Conservation (phyloP, 2,113 vertebrate genomes). For the Grantiella picta region DNA sequence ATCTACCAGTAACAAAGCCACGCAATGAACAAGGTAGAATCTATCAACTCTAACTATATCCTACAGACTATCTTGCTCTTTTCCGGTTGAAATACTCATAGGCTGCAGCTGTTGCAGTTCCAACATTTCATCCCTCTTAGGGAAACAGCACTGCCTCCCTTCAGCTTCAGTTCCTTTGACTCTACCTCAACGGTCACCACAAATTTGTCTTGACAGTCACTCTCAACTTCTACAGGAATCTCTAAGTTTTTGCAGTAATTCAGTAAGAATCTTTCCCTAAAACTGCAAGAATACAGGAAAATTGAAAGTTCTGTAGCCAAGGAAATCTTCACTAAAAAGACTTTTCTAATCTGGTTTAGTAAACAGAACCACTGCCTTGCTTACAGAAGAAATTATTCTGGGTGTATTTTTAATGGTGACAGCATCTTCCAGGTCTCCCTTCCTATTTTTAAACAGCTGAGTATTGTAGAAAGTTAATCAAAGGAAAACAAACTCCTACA, state of each 20-base stretch:
- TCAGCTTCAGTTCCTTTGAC: background rate
- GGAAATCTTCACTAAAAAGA: background rate
- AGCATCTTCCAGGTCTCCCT: background rate
- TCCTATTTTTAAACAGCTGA: background rate
- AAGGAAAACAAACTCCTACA: background rate
- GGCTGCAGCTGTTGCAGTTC: background rate
- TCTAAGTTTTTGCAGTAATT: background rate
- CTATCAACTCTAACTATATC: background rate
- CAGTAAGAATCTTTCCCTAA: background rate
- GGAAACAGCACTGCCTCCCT: background rate
- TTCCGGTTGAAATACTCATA: background rate
- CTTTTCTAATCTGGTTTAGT: background rate
- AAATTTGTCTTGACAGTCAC: background rate
- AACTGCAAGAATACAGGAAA: background rate
- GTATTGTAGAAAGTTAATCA: background rate
- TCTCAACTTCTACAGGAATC: background rate
- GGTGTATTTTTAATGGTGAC: background rate
- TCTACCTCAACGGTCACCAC: background rate
- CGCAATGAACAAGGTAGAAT: background rate
- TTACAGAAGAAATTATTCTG: background rate
- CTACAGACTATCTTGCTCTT: background rate
- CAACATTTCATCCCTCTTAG: background rate
- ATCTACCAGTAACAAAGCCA: background rate
- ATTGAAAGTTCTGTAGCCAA: background rate
- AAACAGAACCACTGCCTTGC: background rate